Percentiles rank a stretch among this genome's conserved stretches.
These are phyloP conservation scores for Netelia inedita DNA, from an alignment of 2,888 invertebrate genomes.

Conservation along the genomic window DNA sequence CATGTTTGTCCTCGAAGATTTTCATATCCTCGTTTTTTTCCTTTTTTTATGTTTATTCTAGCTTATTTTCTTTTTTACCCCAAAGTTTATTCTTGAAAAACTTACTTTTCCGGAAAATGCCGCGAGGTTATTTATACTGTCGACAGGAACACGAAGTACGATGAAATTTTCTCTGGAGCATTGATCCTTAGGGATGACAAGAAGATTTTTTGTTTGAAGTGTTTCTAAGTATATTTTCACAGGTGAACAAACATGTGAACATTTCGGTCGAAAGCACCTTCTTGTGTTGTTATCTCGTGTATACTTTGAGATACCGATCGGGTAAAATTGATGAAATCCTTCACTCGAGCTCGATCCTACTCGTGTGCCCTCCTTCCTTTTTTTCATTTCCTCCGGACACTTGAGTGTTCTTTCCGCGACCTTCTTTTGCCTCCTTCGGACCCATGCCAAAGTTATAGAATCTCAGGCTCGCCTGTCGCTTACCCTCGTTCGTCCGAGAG, in stretches of 20 bases:
- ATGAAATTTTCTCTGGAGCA: slow-evolving; percentile 3
- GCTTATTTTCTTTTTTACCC: not conserved
- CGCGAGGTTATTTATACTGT: not conserved
- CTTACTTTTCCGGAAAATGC: not conserved
- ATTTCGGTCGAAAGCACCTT: slow-evolving; percentile 4
- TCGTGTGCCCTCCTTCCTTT: slow-evolving; percentile 30
- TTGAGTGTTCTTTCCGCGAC: not conserved
- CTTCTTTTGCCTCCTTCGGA: not conserved
- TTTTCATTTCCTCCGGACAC: slow-evolving; percentile 23
- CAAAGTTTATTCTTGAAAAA: not conserved
- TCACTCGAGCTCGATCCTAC: slow-evolving; percentile 55
- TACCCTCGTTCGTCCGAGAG: slow-evolving; percentile 7
- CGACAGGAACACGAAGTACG: not conserved
- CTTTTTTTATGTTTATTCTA: not conserved
- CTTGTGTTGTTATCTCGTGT: slow-evolving; percentile 1
- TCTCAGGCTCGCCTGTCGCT: not conserved
- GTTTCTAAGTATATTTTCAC: slow-evolving; percentile 55
- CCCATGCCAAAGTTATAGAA: slow-evolving; percentile 31
- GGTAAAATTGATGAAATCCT: slow-evolving; percentile 69
- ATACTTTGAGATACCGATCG: slow-evolving; percentile 12
- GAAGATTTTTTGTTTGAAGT: slow-evolving; percentile 40
- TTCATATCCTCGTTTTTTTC: not conserved
- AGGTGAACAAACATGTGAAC: slow-evolving; percentile 33
- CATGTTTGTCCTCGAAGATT: slow-evolving; percentile 9
- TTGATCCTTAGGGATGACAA: slow-evolving; percentile 31